Conservation (phyloP, 2,113 vertebrate genomes). For the Lagopus muta region DNA sequence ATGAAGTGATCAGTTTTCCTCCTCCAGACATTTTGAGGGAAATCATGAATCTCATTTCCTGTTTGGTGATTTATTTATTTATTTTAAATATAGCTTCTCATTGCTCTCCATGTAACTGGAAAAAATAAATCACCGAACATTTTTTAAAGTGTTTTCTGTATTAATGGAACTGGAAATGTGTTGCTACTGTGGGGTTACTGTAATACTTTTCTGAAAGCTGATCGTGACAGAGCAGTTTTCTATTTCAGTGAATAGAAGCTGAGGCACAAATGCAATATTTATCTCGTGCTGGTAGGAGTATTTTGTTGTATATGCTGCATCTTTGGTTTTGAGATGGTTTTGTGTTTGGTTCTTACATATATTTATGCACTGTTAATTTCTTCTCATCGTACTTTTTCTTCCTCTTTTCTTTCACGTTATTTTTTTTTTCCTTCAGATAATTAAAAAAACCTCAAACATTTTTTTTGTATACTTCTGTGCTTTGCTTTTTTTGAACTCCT, state of each 20-base stretch:
- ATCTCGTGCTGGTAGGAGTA: not conserved
- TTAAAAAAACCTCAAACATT: not conserved
- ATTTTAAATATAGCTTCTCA: not conserved
- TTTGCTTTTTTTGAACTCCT: not conserved
- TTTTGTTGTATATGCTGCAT: not conserved
- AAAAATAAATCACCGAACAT: not conserved
- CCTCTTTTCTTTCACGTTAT: not conserved
- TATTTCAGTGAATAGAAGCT: not conserved
- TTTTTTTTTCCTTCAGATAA: not conserved
- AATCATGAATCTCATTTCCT: not conserved
- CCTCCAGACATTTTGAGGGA: not conserved
- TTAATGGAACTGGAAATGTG: not conserved
- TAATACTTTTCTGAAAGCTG: not conserved
- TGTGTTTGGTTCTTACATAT: not conserved
- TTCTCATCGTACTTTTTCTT: not conserved
- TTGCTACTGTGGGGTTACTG: not conserved
- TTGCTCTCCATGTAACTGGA: not conserved
- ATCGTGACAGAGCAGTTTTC: not conserved
- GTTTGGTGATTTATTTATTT: fast-evolving
- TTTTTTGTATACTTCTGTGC: not conserved
- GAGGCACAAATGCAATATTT: not conserved
- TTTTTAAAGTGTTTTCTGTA: not conserved
- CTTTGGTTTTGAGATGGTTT: not conserved
- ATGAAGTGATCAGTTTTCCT: not conserved
- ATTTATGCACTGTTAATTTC: not conserved